Evolutionary conservation across 2,113 vertebrate species (phyloP).

Genomic region (Malurus cyaneus): DNA sequence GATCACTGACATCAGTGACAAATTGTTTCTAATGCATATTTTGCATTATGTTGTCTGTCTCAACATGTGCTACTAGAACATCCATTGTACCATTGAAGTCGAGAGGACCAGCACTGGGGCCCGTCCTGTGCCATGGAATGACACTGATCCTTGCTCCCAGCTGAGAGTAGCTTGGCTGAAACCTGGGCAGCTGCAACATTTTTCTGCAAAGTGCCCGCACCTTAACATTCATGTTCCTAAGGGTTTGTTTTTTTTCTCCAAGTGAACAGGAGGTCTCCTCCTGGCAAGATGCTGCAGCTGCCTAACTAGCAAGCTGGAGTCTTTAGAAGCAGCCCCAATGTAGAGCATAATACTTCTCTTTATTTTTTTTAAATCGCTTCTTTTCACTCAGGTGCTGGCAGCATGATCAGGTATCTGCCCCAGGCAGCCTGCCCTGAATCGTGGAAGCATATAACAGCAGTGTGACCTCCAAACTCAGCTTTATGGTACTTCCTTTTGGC

Average conservation of each 20-base stretch:
- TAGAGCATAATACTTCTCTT: neutral
- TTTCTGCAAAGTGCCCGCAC: rapidly evolving
- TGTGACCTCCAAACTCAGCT: neutral
- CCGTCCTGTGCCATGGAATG: rapidly evolving
- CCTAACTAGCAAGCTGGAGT: neutral
- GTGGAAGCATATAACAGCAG: neutral
- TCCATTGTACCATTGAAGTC: no score
- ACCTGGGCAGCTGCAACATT: neutral
- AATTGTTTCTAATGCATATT: neutral
- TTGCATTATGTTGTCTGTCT: neutral
- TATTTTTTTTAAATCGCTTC: neutral
- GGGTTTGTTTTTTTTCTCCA: no score
- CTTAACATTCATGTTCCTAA: neutral
- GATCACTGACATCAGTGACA: neutral
- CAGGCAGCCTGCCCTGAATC: neutral
- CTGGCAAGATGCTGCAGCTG: rapidly evolving
- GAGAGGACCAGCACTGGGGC: neutral
- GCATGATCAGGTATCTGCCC: neutral
- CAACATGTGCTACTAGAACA: neutral
- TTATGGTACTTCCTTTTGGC: neutral
- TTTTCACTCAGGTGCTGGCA: neutral
- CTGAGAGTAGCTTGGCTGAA: neutral
- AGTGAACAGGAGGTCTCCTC: neutral
- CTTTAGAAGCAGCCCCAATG: neutral
- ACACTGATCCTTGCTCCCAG: neutral